A percentile compares a stretch with the other conserved stretches of the same genome.
Conservation (phyloP, 2,888 invertebrate species). For the Marronus borbonicus region DNA sequence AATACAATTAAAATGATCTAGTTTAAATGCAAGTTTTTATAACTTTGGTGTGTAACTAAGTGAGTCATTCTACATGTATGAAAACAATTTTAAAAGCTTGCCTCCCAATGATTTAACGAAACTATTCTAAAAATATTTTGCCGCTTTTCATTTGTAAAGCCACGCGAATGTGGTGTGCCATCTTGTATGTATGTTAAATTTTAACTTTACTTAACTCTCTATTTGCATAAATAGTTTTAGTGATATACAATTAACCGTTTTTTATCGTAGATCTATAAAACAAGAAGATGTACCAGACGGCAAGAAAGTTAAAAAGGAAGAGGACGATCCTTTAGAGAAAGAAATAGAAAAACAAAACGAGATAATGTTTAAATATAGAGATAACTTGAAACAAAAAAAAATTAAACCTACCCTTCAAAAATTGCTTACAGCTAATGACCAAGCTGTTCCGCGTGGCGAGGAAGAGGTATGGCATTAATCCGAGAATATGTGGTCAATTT, state of each 20-base stretch:
- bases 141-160: too few species aligned
- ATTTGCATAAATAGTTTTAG: too few species aligned
- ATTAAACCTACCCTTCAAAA: constrained; percentile 75
- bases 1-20: too few species aligned
- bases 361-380: constrained; percentile 78
- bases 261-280: constrained; percentile 67
- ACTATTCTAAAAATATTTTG: too few species aligned
- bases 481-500: neutral
- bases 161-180: too few species aligned
- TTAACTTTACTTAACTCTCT: too few species aligned
- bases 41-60: too few species aligned
- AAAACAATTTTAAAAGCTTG: too few species aligned
- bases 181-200: too few species aligned
- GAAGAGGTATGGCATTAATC: constrained; percentile 73
- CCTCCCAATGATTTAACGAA: too few species aligned
- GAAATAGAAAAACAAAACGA: constrained; percentile 82
- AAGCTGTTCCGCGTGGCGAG: constrained; percentile 78
- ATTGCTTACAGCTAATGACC: constrained; percentile 82
- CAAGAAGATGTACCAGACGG: constrained; percentile 75
- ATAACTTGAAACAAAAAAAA: constrained; percentile 75
- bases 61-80: too few species aligned
- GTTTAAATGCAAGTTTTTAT: too few species aligned
- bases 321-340: constrained; percentile 73
- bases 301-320: constrained; percentile 78
- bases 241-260: neutral